Conservation (phyloP, 2,113 vertebrate species). For the Setophaga petechia region DNA sequence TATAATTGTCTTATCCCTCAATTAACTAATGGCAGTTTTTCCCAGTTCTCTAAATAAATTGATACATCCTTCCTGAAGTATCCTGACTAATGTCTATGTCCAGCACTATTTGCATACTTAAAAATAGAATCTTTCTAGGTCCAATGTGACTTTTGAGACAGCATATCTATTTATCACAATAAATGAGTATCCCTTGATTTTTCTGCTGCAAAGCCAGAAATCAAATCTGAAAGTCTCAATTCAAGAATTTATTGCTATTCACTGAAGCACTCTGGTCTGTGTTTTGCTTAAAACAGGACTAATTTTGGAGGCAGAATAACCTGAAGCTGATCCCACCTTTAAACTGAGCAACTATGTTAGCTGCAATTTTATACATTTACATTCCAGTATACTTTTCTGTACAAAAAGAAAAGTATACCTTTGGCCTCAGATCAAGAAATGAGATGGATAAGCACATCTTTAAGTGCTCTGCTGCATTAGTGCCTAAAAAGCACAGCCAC, state of each 20-base stretch:
- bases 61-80: neutral
- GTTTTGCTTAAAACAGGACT: neutral
- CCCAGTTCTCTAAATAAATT: neutral
- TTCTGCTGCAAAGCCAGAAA: neutral
- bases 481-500: neutral
- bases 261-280: neutral
- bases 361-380: neutral
- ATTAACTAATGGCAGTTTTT: neutral
- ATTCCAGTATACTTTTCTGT: neutral
- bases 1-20: neutral
- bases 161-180: neutral
- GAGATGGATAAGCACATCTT: neutral
- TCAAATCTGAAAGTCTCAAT: neutral
- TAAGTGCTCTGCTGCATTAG: neutral
- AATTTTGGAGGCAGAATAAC: neutral
- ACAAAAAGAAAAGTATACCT: neutral
- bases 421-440: neutral
- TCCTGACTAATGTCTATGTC: neutral
- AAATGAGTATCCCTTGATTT: neutral
- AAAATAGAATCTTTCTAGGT: neutral
- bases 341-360: neutral
- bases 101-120: neutral
- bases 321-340: neutral
- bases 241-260: neutral
- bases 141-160: neutral